Percentiles rank a stretch among this genome's conserved stretches.
These are phyloP conservation scores for Gephyroberyx darwinii DNA, from an alignment of 2,797 vertebrate species.

Conservation along the genomic window DNA sequence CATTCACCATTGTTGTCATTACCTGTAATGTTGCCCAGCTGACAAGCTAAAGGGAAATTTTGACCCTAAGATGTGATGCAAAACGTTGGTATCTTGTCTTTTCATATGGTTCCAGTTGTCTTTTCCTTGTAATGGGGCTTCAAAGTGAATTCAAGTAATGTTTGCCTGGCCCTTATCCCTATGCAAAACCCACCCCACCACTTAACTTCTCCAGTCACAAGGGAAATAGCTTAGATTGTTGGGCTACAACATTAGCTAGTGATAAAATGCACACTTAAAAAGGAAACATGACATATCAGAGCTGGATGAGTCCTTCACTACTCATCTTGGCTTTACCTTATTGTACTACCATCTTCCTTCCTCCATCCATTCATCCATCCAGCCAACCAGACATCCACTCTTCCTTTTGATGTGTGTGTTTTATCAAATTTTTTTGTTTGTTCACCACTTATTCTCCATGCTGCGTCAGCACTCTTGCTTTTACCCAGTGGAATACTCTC, in stretches of 20 bases:
- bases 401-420: constrained; percentile 72
- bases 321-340: constrained; percentile 8
- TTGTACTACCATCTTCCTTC: constrained; percentile 7
- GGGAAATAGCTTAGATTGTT: neutral
- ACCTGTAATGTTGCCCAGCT: neutral
- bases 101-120: neutral
- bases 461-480: constrained; percentile 81
- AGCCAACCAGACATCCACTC: constrained; percentile 26
- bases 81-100: neutral
- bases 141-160: no score
- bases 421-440: constrained; percentile 76
- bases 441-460: constrained; percentile 78
- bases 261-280: constrained; percentile 55
- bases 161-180: no score
- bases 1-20: neutral
- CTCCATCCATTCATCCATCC: constrained; percentile 15
- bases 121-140: neutral
- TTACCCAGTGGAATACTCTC: constrained; percentile 81
- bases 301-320: constrained; percentile 26
- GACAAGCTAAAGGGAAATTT: neutral
- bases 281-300: constrained; percentile 33
- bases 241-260: neutral
- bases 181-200: no score
- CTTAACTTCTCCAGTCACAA: no score
- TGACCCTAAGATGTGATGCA: neutral